Conservation (phyloP, 2,888 invertebrate genomes). For the Mellilla xanthometata region DNA sequence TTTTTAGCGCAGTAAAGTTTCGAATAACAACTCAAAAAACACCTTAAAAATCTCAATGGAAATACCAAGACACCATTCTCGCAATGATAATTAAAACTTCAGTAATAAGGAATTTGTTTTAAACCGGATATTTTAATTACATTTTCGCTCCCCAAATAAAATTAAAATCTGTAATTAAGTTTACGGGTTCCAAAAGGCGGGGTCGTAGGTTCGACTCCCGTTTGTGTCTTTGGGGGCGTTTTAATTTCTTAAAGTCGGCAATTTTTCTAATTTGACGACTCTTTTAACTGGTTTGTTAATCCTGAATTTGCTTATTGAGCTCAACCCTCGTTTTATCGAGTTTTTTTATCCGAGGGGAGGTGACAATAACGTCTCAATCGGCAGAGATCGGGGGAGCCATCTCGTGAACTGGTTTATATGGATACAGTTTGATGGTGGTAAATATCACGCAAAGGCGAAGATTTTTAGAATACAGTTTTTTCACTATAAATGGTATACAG, state of each 20-base stretch:
- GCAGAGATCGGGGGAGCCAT: too few relatives aligned
- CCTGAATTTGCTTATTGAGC: conserved; percentile 33
- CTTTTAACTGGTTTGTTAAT: conserved; percentile 33
- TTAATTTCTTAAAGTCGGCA: conserved; percentile 39
- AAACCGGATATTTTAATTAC: conserved; percentile 45
- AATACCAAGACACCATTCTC: conserved; percentile 24
- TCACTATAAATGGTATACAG: too few relatives aligned
- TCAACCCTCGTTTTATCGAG: conserved; percentile 9
- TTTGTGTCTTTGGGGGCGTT: conserved; percentile 32
- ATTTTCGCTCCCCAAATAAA: conserved; percentile 41
- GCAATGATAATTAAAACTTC: conserved; percentile 29
- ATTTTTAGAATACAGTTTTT: too few relatives aligned
- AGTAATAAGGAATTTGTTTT: conserved; percentile 41
- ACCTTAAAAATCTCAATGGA: conserved; percentile 12
- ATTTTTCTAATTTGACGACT: conserved; percentile 46
- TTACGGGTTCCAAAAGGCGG: conserved; percentile 26
- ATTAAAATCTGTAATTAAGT: conserved; percentile 41
- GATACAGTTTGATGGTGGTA: too few relatives aligned
- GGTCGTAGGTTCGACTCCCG: conserved; percentile 40
- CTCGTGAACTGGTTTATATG: too few relatives aligned
- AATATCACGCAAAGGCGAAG: too few relatives aligned
- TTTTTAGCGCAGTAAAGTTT: neutral
- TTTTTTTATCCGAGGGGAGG: conserved; percentile 24
- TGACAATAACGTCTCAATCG: neutral
- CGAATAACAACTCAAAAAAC: neutral